Percentiles rank a stretch among this genome's conserved stretches.
Evolutionary conservation across 2,113 vertebrate genomes (phyloP).

Genomic region (Nematolebias whitei): DNA sequence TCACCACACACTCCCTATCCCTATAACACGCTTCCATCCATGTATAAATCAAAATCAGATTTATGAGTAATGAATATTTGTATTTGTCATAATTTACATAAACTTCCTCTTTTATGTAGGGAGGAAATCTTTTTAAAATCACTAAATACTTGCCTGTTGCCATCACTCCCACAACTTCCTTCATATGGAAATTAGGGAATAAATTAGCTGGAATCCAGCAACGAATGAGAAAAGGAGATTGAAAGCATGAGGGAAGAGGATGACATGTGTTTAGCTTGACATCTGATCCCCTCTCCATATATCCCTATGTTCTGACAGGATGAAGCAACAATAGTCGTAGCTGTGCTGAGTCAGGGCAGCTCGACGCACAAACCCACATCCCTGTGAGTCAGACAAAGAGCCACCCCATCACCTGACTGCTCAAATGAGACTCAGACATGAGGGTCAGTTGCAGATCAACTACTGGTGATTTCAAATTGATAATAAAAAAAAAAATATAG

Average conservation of each 20-base stretch:
- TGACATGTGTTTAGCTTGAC: conserved; percentile 62
- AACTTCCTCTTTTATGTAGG: neutral
- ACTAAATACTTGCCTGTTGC: conserved; percentile 45
- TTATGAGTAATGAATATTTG: conserved; percentile 6
- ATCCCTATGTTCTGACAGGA: conserved; percentile 54
- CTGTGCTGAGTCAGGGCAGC: conserved; percentile 64
- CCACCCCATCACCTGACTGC: conserved; percentile 19
- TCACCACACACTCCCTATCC: too few species aligned
- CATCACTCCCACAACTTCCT: conserved; percentile 67
- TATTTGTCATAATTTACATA: conserved; percentile 27
- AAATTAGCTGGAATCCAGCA: conserved; percentile 60
- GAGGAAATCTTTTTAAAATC: conserved; percentile 39
- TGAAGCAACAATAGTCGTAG: conserved; percentile 57
- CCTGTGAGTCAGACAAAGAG: conserved; percentile 43
- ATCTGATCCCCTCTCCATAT: conserved; percentile 60
- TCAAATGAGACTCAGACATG: conserved; percentile 31
- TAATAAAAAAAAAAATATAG: neutral
- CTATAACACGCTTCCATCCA: neutral
- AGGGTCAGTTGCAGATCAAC: conserved; percentile 28
- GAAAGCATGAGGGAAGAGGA: conserved; percentile 62
- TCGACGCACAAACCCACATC: conserved; percentile 47
- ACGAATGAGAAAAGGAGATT: conserved; percentile 59
- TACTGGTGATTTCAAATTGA: conserved; percentile 18
- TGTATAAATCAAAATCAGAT: conserved; percentile 14
- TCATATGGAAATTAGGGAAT: conserved; percentile 77